A percentile compares a stretch with the other conserved stretches of the same genome.
These are phyloP conservation scores for Crioceris asparagi DNA, from an alignment of 2,888 invertebrate genomes.

Conservation along the genomic window DNA sequence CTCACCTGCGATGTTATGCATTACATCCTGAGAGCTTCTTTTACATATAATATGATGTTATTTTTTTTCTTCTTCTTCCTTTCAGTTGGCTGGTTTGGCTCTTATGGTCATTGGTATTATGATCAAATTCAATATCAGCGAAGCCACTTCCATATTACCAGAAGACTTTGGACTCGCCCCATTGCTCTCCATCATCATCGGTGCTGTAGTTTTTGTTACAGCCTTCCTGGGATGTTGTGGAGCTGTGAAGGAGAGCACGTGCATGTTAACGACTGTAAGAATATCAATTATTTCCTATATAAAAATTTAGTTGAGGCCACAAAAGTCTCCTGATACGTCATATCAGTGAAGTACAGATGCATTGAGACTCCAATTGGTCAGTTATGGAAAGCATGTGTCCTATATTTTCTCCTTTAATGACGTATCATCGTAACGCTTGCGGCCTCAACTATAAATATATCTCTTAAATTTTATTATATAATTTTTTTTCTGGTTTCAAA, in stretches of 20 bases:
- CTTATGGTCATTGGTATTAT: constrained; percentile 56
- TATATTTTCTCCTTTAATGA: no score
- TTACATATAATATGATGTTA: neutral
- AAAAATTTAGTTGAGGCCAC: neutral
- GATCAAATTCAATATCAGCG: constrained; percentile 49
- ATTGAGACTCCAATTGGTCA: no score
- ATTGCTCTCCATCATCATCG: constrained; percentile 55
- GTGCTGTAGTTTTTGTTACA: constrained; percentile 49
- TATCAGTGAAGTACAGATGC: no score
- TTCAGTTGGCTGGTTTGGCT: constrained; percentile 60
- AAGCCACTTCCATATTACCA: constrained; percentile 24
- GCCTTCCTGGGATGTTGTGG: constrained; percentile 40
- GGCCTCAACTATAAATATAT: no score
- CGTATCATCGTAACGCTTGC: no score
- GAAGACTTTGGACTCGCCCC: constrained; percentile 45
- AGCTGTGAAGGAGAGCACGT: constrained; percentile 37
- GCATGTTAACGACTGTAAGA: constrained; percentile 36
- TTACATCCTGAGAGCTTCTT: no score
- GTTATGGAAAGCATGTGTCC: no score
- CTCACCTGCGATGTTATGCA: no score
- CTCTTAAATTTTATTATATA: neutral
- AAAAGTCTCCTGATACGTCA: no score
- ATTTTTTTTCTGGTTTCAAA: neutral
- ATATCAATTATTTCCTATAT: neutral
- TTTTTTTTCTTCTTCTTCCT: constrained; percentile 20